A percentile compares a stretch with the other conserved stretches of the same genome.
Evolutionary conservation across 2,113 vertebrate genomes (phyloP).

Genomic region (Rhizomys pruinosus): DNA sequence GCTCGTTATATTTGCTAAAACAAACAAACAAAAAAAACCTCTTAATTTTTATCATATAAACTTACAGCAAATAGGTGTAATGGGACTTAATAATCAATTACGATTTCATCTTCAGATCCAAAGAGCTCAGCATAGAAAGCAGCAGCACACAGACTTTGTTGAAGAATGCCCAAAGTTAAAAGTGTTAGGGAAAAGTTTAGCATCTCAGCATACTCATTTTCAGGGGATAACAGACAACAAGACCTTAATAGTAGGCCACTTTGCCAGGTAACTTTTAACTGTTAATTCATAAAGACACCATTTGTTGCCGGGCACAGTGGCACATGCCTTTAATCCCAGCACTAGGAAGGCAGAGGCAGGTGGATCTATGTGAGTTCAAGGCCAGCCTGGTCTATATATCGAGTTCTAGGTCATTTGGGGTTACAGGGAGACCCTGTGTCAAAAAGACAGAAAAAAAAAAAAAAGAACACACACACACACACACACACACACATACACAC

Average conservation of each 20-base stretch:
- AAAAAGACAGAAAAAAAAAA: no score
- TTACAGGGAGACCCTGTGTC: no score
- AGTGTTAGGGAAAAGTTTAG: slow-evolving; percentile 16
- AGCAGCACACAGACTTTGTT: slow-evolving; percentile 7
- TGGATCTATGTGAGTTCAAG: no score
- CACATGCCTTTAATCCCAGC: no score
- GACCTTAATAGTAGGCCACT: slow-evolving; percentile 49
- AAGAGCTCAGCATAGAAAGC: slow-evolving; percentile 28
- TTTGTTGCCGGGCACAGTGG: no score
- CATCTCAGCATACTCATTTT: slow-evolving; percentile 65
- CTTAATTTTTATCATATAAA: slow-evolving; percentile 62
- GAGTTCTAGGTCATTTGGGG: no score
- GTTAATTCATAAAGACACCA: slow-evolving; percentile 72
- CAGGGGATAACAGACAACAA: slow-evolving; percentile 61
- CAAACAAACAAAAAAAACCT: no score
- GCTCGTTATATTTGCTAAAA: slow-evolving; percentile 76
- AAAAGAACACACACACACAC: no score
- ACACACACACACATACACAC: no score
- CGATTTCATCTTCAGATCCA: slow-evolving; percentile 70
- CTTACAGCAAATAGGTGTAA: slow-evolving; percentile 72
- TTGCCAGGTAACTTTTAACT: slow-evolving; percentile 71
- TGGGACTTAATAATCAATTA: slow-evolving; percentile 66
- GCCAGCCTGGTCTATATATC: no score
- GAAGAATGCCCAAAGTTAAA: slow-evolving; percentile 71
- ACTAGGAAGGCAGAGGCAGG: no score